Conservation (phyloP, 1,140 invertebrate species). For the Bradysia coprophila region DNA sequence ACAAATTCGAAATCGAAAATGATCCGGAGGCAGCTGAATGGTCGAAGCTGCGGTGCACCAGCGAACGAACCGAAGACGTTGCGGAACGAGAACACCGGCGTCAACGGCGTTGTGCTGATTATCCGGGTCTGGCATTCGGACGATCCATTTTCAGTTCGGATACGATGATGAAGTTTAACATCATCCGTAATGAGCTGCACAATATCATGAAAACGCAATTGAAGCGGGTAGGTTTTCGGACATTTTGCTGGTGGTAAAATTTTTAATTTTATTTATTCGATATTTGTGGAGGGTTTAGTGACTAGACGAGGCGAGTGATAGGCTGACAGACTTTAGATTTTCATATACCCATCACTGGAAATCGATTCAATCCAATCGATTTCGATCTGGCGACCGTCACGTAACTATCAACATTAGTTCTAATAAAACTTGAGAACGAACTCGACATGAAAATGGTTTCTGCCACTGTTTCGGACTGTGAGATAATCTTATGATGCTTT, state of each 20-base stretch:
- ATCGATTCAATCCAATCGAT: too few relatives aligned
- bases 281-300: too few relatives aligned
- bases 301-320: too few relatives aligned
- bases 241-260: not conserved
- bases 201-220: conserved; percentile 93
- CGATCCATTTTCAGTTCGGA: conserved; percentile 87
- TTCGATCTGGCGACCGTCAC: too few relatives aligned
- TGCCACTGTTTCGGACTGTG: too few relatives aligned
- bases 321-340: too few relatives aligned
- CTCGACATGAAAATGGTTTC: too few relatives aligned
- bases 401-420: too few relatives aligned
- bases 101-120: conserved; percentile 64
- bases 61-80: conserved; percentile 69
- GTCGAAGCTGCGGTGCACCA: conserved; percentile 64
- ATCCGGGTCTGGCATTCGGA: conserved; percentile 79
- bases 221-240: conserved; percentile 67
- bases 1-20: conserved; percentile 31
- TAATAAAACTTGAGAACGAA: too few relatives aligned
- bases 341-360: too few relatives aligned
- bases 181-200: conserved; percentile 91
- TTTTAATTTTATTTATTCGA: not conserved
- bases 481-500: too few relatives aligned
- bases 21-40: conserved; percentile 61
- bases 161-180: conserved; percentile 93
- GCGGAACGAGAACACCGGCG: conserved; percentile 62